Percentiles rank a stretch among this genome's conserved stretches.
Evolutionary conservation across 2,113 vertebrate species (phyloP).

Genomic region (Octodon degus): DNA sequence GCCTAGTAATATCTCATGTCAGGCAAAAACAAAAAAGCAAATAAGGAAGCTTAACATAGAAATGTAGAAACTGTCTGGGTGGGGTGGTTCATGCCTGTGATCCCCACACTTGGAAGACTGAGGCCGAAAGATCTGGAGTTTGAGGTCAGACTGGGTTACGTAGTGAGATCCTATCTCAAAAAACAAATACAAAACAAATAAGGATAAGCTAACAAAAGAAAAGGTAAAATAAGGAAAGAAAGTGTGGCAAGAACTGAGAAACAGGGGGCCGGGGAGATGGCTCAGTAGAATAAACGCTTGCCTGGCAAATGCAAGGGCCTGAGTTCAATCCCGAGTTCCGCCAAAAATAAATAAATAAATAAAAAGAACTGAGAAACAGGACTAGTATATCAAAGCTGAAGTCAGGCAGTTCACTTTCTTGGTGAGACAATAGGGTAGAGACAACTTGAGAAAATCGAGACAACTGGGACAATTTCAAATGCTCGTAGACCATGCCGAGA

Average conservation of each 20-base stretch:
- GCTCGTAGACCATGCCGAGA: too few relatives aligned
- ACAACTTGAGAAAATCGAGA: too few relatives aligned
- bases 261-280: neutral
- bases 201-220: neutral
- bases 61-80: neutral
- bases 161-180: neutral
- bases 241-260: neutral
- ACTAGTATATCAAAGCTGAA: neutral
- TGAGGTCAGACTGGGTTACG: neutral
- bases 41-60: conserved; percentile 36
- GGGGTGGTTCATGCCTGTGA: neutral
- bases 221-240: conserved; percentile 17
- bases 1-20: neutral
- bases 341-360: too few relatives aligned
- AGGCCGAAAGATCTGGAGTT: neutral
- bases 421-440: neutral
- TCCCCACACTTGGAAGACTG: neutral
- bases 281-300: too few relatives aligned
- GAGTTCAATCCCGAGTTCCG: too few relatives aligned
- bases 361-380: neutral
- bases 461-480: too few relatives aligned
- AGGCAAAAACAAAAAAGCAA: neutral
- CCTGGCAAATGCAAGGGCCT: too few relatives aligned
- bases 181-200: neutral
- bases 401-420: neutral